These are phyloP conservation scores for Tenthredo scrophulariae DNA, from an alignment of 2,888 invertebrate species.

Conservation along the genomic window DNA sequence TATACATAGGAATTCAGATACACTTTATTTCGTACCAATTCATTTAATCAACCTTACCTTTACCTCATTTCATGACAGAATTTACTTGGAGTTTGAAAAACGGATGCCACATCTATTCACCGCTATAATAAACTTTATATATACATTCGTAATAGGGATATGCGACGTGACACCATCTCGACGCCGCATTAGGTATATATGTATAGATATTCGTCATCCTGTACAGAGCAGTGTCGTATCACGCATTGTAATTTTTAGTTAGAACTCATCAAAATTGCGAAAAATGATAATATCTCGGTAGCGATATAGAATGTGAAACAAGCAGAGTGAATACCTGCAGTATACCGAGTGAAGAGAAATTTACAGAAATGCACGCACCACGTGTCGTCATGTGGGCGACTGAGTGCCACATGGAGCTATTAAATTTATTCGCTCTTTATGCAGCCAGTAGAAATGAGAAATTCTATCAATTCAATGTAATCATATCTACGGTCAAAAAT, in stretches of 20 bases:
- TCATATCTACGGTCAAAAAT: background rate
- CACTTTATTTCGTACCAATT: background rate
- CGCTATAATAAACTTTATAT: background rate
- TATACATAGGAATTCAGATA: too few relatives aligned
- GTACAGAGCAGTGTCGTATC: conserved; percentile 22
- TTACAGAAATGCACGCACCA: conserved; percentile 6
- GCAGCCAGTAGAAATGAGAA: background rate
- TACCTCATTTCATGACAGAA: background rate
- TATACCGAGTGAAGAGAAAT: background rate
- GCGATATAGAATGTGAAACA: background rate
- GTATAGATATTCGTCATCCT: conserved; percentile 25
- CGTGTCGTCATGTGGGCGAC: conserved; percentile 33
- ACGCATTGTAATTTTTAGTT: background rate
- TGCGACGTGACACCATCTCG: conserved; percentile 25
- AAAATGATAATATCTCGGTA: background rate
- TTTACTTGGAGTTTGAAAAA: background rate
- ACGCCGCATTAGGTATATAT: conserved; percentile 24
- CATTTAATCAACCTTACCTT: background rate
- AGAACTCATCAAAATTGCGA: background rate
- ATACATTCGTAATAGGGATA: background rate
- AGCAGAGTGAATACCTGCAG: background rate
- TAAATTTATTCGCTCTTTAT: conserved; percentile 4
- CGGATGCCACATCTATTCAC: background rate
- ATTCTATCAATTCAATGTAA: too few relatives aligned
- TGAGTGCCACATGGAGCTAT: conserved; percentile 21